Evolutionary conservation across 1,140 invertebrate genomes (phyloP).

Genomic region (Macrobrachium nipponense): DNA sequence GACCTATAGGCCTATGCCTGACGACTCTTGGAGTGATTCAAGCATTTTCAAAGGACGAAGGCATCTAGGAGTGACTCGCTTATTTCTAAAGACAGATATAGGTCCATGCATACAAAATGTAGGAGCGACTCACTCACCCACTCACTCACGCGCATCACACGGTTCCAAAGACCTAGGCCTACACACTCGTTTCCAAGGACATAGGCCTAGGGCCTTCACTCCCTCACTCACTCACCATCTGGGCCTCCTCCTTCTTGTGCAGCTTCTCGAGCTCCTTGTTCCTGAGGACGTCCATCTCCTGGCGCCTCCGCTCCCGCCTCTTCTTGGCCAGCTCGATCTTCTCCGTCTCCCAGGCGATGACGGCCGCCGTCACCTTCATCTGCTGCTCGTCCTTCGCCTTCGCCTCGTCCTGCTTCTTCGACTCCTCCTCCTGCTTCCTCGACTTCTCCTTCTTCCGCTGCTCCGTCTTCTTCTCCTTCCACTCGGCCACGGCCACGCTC

Average conservation of each 20-base stretch:
- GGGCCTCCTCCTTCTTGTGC: constrained; percentile 20
- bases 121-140: too few relatives aligned
- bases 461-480: constrained; percentile 34
- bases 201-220: too few relatives aligned
- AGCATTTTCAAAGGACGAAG: too few relatives aligned
- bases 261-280: constrained; percentile 6
- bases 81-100: too few relatives aligned
- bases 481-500: constrained; percentile 19
- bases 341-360: constrained; percentile 46
- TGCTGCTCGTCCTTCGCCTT: constrained; percentile 28
- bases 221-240: constrained; percentile 23
- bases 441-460: constrained; percentile 19
- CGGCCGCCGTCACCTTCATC: constrained; percentile 14
- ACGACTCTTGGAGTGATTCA: too few relatives aligned
- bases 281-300: constrained; percentile 17
- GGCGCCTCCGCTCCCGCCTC: constrained; percentile 34
- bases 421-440: background rate
- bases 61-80: too few relatives aligned
- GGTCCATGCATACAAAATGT: too few relatives aligned
- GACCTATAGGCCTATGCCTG: too few relatives aligned
- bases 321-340: constrained; percentile 36
- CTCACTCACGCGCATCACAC: too few relatives aligned
- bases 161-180: too few relatives aligned
- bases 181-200: too few relatives aligned
- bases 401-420: constrained; percentile 14